phyloP scores from a whole-genome alignment of 2,113 vertebrate genomes.

The Anguilla rostrata region DNA sequence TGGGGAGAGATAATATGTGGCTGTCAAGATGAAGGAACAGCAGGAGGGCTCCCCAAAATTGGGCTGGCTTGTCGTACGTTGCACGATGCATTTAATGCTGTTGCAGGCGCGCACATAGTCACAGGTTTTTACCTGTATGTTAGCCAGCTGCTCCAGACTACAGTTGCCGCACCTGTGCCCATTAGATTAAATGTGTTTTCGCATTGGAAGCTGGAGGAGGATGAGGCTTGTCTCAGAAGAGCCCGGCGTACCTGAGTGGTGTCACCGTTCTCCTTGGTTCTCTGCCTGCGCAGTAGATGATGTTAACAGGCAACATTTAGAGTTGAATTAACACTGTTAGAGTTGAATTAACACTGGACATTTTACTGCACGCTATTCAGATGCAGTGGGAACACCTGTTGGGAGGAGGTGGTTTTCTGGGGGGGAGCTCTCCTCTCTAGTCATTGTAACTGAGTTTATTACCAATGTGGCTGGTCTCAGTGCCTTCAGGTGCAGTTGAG shows the following conservation, averaged over 20 bases:
- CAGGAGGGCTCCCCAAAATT: neutral
- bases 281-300: no score
- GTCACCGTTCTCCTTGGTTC: no score
- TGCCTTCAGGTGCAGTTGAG: neutral
- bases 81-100: neutral
- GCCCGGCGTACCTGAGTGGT: neutral
- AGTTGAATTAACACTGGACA: no score
- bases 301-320: no score
- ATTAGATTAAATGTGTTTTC: neutral
- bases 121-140: neutral
- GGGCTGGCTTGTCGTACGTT: neutral
- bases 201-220: neutral
- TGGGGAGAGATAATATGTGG: slow-evolving; percentile 8
- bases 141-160: neutral
- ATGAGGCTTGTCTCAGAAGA: neutral
- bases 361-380: neutral
- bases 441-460: neutral
- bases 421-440: no score
- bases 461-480: neutral
- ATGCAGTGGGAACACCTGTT: neutral
- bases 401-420: neutral
- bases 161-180: neutral
- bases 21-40: slow-evolving; percentile 1
- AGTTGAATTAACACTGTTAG: no score
- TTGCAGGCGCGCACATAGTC: neutral